Percentiles rank a stretch among this genome's conserved stretches.
Evolutionary conservation across 2,888 invertebrate species (phyloP).

Genomic region (Ectemnius continuus): DNA sequence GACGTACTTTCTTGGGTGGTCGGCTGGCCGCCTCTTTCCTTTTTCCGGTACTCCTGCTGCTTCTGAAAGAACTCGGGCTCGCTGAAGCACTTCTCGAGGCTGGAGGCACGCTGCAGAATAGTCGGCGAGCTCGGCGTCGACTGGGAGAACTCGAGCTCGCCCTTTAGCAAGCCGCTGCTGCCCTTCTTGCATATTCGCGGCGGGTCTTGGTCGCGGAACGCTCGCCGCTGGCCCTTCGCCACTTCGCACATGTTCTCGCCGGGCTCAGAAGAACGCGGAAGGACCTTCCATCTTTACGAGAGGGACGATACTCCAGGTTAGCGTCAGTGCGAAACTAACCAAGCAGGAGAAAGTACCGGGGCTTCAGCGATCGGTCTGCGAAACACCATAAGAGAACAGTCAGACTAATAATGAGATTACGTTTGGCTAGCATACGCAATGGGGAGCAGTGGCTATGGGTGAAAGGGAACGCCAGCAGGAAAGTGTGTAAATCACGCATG

Average conservation of each 20-base stretch:
- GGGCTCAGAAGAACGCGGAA: neutral
- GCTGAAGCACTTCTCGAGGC: constrained; percentile 70
- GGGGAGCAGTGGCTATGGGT: no score
- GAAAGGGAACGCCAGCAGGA: no score
- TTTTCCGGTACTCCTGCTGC: constrained; percentile 51
- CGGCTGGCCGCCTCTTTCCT: constrained; percentile 49
- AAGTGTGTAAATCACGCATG: no score
- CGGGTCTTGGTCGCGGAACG: constrained; percentile 73
- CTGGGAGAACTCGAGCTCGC: constrained; percentile 58
- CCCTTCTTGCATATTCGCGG: constrained; percentile 68
- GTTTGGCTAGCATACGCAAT: neutral
- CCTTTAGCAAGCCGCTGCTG: constrained; percentile 58
- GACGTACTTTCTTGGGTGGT: constrained; percentile 35
- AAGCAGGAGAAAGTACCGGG: no score
- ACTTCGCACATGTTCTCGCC: constrained; percentile 66
- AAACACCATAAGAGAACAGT: no score
- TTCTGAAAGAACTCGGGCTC: constrained; percentile 66
- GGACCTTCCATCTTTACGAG: constrained; percentile 2
- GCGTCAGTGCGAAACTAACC: no score
- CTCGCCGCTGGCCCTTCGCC: constrained; percentile 67
- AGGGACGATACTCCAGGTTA: no score
- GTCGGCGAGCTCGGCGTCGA: constrained; percentile 67
- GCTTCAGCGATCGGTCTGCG: no score
- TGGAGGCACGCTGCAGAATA: constrained; percentile 60
- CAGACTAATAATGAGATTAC: constrained; percentile 28